phyloP scores from a whole-genome alignment of 2,797 vertebrate genomes.

The Ptychobarbus kaznakovi region DNA sequence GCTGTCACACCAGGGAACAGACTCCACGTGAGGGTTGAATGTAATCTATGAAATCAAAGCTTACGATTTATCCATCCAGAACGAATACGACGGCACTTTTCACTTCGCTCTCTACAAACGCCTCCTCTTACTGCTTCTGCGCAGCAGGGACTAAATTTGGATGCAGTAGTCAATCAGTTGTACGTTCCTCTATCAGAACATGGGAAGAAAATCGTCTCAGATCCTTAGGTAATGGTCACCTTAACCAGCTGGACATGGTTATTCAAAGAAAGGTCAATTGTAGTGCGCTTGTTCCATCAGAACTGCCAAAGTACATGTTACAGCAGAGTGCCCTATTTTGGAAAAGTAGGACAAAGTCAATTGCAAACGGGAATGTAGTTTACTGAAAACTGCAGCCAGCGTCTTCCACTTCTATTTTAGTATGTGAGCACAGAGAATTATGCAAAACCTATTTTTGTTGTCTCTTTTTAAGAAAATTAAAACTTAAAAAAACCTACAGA shows the following conservation, averaged over 20 bases:
- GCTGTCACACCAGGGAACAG: slow-evolving; percentile 59
- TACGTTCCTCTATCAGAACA: slow-evolving; percentile 51
- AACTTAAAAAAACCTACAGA: slow-evolving; percentile 59
- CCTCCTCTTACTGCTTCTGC: slow-evolving; percentile 48
- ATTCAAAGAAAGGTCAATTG: slow-evolving; percentile 65
- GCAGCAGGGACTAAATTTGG: slow-evolving; percentile 50
- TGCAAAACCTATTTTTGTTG: slow-evolving; percentile 87
- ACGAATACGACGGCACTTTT: slow-evolving; percentile 65
- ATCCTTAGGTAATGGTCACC: slow-evolving; percentile 65
- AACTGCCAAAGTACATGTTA: slow-evolving; percentile 91
- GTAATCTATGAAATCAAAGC: slow-evolving; percentile 58
- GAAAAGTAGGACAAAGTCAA: slow-evolving; percentile 90
- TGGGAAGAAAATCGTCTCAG: slow-evolving; percentile 49
- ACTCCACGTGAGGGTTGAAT: slow-evolving; percentile 66
- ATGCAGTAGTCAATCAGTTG: slow-evolving; percentile 59
- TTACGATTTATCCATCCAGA: slow-evolving; percentile 57
- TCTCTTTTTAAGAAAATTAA: slow-evolving; percentile 78
- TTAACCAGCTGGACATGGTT: slow-evolving; percentile 72
- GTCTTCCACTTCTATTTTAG: slow-evolving; percentile 90
- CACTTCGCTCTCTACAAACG: slow-evolving; percentile 33
- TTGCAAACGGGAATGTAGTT: slow-evolving; percentile 92
- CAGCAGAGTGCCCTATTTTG: slow-evolving; percentile 89
- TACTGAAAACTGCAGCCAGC: slow-evolving; percentile 90
- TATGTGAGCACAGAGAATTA: slow-evolving; percentile 89
- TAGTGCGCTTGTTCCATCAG: slow-evolving; percentile 85